Evolutionary conservation across 64 coral and sea anemone genomes (phyloP).

Genomic region (Pocillopora verrucosa): DNA sequence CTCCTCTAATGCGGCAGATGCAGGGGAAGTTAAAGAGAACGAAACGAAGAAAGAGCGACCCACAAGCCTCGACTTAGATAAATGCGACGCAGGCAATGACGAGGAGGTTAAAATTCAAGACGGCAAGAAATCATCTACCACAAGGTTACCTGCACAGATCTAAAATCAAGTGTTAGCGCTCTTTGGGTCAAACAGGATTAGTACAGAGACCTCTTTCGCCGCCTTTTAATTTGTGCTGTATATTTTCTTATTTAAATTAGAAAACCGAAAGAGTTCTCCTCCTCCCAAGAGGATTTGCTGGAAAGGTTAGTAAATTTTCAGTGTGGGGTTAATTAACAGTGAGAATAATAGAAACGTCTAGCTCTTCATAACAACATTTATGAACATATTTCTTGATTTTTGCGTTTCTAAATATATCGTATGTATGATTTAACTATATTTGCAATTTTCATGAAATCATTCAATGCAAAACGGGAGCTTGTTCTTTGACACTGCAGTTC

Average conservation of each 20-base stretch:
- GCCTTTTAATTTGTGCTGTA: neutral
- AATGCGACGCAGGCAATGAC: neutral
- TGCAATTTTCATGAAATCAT: too few relatives aligned
- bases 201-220: neutral
- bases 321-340: neutral
- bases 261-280: conserved; percentile 38
- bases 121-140: neutral
- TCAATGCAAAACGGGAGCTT: too few relatives aligned
- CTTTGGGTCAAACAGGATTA: neutral
- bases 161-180: neutral
- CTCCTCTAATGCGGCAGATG: conserved; percentile 8
- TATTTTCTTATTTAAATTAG: neutral
- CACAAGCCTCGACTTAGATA: conserved; percentile 11
- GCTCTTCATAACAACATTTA: neutral
- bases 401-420: neutral
- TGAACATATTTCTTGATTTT: too few relatives aligned
- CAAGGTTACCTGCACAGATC: neutral
- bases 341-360: neutral
- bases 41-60: conserved; percentile 30
- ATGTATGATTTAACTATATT: neutral
- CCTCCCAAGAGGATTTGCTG: conserved; percentile 28
- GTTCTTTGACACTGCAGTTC: too few relatives aligned
- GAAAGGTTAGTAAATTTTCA: conserved; percentile 20
- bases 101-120: neutral
- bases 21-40: neutral